Evolutionary conservation across 2,113 vertebrate species (phyloP).

Genomic region (Pterocles burchelli): DNA sequence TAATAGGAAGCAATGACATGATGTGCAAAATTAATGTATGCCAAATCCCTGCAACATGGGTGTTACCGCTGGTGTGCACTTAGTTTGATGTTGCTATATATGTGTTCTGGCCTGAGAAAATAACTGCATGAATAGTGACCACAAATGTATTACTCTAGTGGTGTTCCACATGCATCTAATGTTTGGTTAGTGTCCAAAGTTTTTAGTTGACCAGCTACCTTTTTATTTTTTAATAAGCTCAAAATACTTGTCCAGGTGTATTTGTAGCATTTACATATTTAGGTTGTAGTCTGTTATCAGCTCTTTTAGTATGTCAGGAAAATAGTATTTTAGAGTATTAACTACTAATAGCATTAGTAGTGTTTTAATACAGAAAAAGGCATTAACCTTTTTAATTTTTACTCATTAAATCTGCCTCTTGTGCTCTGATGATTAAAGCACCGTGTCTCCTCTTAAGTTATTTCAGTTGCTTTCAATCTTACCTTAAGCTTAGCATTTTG

Average conservation of each 20-base stretch:
- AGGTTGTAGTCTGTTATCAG: not conserved
- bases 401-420: not conserved
- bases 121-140: not conserved
- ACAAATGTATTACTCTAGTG: not conserved
- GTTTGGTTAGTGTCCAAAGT: not conserved
- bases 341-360: not conserved
- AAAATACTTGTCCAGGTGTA: not conserved
- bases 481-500: not conserved
- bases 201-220: not conserved
- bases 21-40: not conserved
- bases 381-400: not conserved
- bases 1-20: not conserved
- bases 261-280: not conserved
- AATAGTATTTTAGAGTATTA: not conserved
- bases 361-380: not conserved
- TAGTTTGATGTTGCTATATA: not conserved
- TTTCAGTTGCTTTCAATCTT: not conserved
- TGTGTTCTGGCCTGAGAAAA: not conserved
- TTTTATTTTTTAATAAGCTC: not conserved
- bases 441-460: not conserved
- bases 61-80: not conserved
- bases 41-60: not conserved
- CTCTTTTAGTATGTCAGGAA: not conserved
- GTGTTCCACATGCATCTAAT: not conserved
- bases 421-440: not conserved